Percentiles rank a stretch among this genome's conserved stretches.
Conservation (phyloP, 2,888 invertebrate species). For the Camponotus fellah region DNA sequence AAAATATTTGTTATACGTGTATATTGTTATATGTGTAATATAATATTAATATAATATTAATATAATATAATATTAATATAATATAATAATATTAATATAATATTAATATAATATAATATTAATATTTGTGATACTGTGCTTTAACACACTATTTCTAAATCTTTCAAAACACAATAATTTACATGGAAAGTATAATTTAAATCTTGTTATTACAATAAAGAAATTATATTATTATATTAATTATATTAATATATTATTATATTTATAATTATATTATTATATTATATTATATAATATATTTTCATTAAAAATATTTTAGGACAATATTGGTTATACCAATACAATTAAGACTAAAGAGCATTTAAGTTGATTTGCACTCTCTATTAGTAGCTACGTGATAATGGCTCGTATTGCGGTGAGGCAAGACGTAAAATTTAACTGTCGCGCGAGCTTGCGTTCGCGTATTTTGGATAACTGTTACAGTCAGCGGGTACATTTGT, state of each 20-base stretch:
- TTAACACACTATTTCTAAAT: not conserved
- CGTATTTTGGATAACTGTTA: slow-evolving; percentile 19
- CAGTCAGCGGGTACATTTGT: slow-evolving; percentile 18
- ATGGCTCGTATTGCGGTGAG: slow-evolving; percentile 64
- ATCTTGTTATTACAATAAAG: not conserved
- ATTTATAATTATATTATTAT: no score
- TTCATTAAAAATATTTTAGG: not conserved
- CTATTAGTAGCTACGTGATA: slow-evolving; percentile 50
- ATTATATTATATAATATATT: no score
- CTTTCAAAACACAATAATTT: not conserved
- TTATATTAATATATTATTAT: no score
- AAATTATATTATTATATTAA: no score
- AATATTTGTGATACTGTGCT: not conserved
- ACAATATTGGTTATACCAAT: not conserved
- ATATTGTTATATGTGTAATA: no score
- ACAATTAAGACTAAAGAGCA: not conserved
- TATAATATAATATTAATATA: no score
- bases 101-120: no score
- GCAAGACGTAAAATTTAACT: slow-evolving; percentile 84
- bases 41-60: no score
- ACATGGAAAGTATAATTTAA: not conserved
- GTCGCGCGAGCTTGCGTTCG: slow-evolving; percentile 6
- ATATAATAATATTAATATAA: no score
- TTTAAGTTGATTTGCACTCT: slow-evolving; percentile 48
- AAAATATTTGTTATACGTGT: no score